Conservation (phyloP, 2,113 vertebrate genomes). For the Castor canadensis region DNA sequence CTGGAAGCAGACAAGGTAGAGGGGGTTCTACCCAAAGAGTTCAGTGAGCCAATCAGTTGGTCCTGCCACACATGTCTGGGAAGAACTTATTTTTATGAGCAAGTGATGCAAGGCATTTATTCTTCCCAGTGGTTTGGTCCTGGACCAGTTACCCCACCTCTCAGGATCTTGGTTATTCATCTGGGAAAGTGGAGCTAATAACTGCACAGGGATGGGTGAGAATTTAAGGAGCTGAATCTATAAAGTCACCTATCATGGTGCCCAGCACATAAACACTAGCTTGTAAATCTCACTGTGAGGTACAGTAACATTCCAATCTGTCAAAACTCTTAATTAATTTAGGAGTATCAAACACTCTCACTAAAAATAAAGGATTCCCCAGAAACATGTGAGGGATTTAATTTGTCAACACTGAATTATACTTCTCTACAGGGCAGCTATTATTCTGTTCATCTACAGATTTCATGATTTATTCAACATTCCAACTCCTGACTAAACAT, state of each 20-base stretch:
- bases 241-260: neutral
- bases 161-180: neutral
- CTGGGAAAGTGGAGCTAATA: conserved; percentile 18
- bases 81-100: neutral
- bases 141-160: no score
- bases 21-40: no score
- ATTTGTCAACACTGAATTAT: conserved; percentile 55
- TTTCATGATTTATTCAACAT: conserved; percentile 74
- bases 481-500: conserved; percentile 50
- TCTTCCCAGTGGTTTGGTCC: neutral
- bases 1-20: neutral
- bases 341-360: conserved; percentile 15
- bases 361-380: conserved; percentile 55
- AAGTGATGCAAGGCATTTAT: neutral
- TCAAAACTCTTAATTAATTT: conserved; percentile 53
- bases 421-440: conserved; percentile 36
- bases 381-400: conserved; percentile 43
- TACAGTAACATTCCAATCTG: conserved; percentile 50
- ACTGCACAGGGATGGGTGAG: neutral
- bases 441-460: conserved; percentile 69
- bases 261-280: neutral
- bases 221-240: neutral
- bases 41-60: neutral
- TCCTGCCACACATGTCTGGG: neutral
- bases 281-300: neutral